phyloP scores from a whole-genome alignment of 2,797 vertebrate genomes.

The Brachyalestes nurse region DNA sequence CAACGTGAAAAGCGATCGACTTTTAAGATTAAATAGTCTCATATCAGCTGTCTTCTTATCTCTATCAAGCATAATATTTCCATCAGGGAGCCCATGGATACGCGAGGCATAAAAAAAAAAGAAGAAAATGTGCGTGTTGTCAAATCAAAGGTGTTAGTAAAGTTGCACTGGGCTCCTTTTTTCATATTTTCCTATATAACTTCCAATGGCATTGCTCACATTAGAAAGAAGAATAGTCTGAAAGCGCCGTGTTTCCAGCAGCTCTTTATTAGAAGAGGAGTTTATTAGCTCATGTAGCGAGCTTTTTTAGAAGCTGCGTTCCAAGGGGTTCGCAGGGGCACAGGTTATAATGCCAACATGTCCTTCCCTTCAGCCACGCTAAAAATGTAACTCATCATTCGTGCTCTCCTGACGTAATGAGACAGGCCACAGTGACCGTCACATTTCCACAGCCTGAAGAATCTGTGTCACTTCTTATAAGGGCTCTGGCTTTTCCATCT shows the following conservation, averaged over 20 bases:
- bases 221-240: constrained; percentile 1
- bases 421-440: constrained; percentile 51
- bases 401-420: constrained; percentile 47
- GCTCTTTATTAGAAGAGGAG: background rate
- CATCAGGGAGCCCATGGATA: constrained; percentile 13
- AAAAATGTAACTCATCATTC: constrained; percentile 53
- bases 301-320: constrained; percentile 4
- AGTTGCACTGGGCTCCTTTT: constrained; percentile 3
- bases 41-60: background rate
- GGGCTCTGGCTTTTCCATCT: constrained; percentile 23
- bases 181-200: constrained; percentile 23
- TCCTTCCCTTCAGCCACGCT: constrained; percentile 52
- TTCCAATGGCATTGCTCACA: constrained; percentile 18
- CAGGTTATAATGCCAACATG: constrained; percentile 44
- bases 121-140: constrained; percentile 20
- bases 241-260: constrained; percentile 1
- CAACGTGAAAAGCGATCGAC: constrained; percentile 9
- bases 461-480: constrained; percentile 33
- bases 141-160: constrained; percentile 9
- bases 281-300: constrained; percentile 13
- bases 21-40: constrained; percentile 21
- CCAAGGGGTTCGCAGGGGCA: constrained; percentile 29
- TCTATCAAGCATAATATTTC: constrained; percentile 20
- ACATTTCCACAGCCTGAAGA: constrained; percentile 50
- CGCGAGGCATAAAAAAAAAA: background rate